These are phyloP conservation scores for Chrysomela aeneicollis DNA, from an alignment of 2,888 invertebrate genomes.

Conservation along the genomic window DNA sequence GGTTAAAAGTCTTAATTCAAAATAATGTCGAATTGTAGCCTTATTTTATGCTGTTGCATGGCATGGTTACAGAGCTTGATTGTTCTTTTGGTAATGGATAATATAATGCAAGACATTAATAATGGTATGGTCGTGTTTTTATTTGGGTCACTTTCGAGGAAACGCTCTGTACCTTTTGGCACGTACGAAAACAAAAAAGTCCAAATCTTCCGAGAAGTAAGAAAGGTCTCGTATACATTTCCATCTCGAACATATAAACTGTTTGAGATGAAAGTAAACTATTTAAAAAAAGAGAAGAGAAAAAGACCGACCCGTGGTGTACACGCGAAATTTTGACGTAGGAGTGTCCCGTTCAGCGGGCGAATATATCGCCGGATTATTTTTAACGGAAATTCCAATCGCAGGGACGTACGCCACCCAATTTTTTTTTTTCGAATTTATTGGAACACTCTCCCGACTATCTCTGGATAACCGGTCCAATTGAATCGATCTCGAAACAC, in stretches of 20 bases:
- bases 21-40: no score
- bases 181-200: background rate
- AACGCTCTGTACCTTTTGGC: constrained; percentile 5
- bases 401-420: constrained; percentile 19
- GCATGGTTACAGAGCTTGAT: no score
- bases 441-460: no score
- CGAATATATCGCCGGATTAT: constrained; percentile 27
- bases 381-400: constrained; percentile 29
- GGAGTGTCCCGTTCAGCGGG: constrained; percentile 19
- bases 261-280: constrained; percentile 22
- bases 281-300: constrained; percentile 15
- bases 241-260: constrained; percentile 1
- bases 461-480: no score
- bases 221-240: constrained; percentile 4
- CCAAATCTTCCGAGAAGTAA: constrained; percentile 16
- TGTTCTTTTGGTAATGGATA: no score
- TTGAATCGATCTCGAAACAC: no score
- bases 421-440: background rate
- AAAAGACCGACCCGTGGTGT: background rate
- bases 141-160: background rate
- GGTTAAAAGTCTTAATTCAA: no score
- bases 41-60: no score
- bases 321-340: constrained; percentile 27
- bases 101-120: no score
- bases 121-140: no score